Base-by-base conservation (phyloP, 2,113 vertebrate species). In the Puntigrus tetrazona region DNA sequence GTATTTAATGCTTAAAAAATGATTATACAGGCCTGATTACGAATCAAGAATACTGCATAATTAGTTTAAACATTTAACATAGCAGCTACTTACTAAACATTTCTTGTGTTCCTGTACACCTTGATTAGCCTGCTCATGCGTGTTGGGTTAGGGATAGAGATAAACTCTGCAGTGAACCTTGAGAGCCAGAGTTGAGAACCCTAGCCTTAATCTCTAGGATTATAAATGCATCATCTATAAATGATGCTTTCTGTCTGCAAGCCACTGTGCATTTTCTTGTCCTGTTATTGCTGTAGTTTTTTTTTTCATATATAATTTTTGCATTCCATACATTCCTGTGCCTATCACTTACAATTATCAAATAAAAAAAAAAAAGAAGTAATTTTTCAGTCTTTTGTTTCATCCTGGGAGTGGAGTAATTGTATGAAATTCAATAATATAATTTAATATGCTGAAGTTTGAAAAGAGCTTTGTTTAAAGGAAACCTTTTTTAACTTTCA, bases 301-400 rank as follows among this genome's bases (percentile, higher is more conserved):
- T n/a, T n/a, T n/a, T n/a, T n/a, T n/a, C n/a, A n/a, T n/a, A n/a
- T 87, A 70, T 72, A 84, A 90, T 89, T 81, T 87, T 84, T 81
- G 84, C 92, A 92, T 94, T 92, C 92, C 90, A 9, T 31, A 79
- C 92, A 89, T 94, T 90, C 89, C 86, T 91, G 0, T 9, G 83
- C 87, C 90, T 88, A 92, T 92, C 73, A 90, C 88, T 89, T 16
- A 78, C 86, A 87, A 91, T 94, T 91, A 93, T 87, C 80, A 70
- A 88, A 91, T 81, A 57, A 87, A 91, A 74, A 74, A 3, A n/a
- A n/a, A n/a, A n/a, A n/a, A n/a, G n/a, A n/a, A n/a, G n/a, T n/a
- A n/a, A n/a, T n/a, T n/a, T 0, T 29, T 27, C 2, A 88, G 89
- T 89, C 77, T 63, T 89, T 92, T 93, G 92, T 93, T 87, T 87